Conservation (phyloP, 2,113 vertebrate species). For the Microcebus ravelobensis region DNA sequence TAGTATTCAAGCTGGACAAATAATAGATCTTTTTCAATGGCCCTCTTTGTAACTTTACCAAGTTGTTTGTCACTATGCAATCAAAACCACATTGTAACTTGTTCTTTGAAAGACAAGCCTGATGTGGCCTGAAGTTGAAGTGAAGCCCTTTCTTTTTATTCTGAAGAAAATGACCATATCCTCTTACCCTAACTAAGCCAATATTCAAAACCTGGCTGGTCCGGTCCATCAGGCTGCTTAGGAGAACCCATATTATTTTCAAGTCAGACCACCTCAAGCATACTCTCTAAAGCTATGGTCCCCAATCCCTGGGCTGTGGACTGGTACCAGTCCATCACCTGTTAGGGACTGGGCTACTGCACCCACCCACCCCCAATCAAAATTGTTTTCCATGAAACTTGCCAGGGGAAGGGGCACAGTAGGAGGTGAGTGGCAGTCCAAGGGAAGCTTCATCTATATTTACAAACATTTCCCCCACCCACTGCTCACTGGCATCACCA, state of each 20-base stretch:
- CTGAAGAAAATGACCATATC: conserved; percentile 31
- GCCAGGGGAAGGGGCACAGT: too few species aligned
- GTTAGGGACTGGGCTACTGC: too few species aligned
- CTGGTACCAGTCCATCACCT: too few species aligned
- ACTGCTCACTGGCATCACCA: too few species aligned
- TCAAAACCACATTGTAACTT: conserved; percentile 2
- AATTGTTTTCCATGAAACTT: too few species aligned
- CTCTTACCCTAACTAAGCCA: neutral
- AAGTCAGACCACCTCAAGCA: neutral
- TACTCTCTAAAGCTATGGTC: neutral
- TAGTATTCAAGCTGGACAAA: neutral
- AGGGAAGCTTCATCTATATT: too few species aligned
- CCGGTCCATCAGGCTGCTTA: neutral
- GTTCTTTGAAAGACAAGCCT: conserved; percentile 31
- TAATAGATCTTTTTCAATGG: neutral
- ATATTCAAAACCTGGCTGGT: neutral
- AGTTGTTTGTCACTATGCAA: neutral
- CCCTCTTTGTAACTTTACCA: neutral
- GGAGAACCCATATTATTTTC: neutral
- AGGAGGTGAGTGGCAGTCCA: too few species aligned
- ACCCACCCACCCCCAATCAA: too few species aligned
- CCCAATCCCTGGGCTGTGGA: too few species aligned
- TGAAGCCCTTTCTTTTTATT: neutral
- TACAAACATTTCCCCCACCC: too few species aligned
- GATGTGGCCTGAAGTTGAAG: neutral